Percentiles rank a stretch among this genome's conserved stretches.
These are phyloP conservation scores for Fopius arisanus DNA, from an alignment of 1,140 invertebrate genomes.

Conservation along the genomic window DNA sequence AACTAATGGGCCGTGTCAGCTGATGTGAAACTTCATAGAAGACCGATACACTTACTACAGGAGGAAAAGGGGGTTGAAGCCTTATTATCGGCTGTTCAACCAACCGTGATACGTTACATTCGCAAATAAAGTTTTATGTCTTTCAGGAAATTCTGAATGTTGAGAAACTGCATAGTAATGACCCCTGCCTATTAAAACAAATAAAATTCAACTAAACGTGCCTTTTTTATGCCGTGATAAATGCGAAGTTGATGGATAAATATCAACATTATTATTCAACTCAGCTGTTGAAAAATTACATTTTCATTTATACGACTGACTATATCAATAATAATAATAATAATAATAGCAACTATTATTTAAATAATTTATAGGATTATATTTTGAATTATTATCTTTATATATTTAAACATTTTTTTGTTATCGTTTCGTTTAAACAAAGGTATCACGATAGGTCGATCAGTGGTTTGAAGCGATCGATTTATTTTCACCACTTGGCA, in stretches of 20 bases:
- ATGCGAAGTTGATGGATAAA: neutral
- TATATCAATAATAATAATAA: no score
- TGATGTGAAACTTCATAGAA: conserved; percentile 3
- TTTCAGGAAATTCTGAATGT: conserved; percentile 1
- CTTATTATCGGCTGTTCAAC: neutral
- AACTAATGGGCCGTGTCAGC: conserved; percentile 4
- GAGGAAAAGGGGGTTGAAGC: neutral
- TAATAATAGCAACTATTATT: no score
- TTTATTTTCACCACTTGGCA: no score
- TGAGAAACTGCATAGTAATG: conserved; percentile 7
- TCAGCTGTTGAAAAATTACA: no score
- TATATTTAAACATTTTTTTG: no score
- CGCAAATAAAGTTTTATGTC: conserved; percentile 7
- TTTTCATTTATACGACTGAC: no score
- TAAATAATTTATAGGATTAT: no score
- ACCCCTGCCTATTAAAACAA: neutral
- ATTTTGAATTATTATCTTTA: no score
- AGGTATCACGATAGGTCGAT: no score
- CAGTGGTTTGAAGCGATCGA: no score
- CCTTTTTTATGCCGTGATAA: neutral
- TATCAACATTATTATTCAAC: no score
- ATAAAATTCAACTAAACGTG: neutral
- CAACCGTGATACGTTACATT: conserved; percentile 9
- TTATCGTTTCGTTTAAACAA: no score
- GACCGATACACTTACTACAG: neutral